A percentile compares a stretch with the other conserved stretches of the same genome.
Evolutionary conservation across 1,140 invertebrate genomes (phyloP).

Genomic region (Scaptodrosophila lebanonensis): DNA sequence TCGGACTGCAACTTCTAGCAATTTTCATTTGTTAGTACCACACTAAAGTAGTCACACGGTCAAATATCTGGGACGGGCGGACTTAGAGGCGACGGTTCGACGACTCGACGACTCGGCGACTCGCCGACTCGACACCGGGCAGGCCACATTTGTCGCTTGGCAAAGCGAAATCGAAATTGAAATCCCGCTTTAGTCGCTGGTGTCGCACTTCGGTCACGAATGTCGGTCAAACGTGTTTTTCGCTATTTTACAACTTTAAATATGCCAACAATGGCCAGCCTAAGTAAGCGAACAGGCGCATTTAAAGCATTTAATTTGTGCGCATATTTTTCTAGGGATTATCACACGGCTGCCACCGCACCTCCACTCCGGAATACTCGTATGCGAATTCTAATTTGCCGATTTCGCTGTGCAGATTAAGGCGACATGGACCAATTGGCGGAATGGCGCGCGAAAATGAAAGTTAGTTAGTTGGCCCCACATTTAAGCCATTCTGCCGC

Average conservation of each 20-base stretch:
- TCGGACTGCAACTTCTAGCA: no score
- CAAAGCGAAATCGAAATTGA: slow-evolving; percentile 68
- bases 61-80: slow-evolving; percentile 26
- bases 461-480: no score
- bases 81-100: slow-evolving; percentile 5
- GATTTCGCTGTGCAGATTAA: slow-evolving; percentile 19
- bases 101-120: background rate
- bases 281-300: slow-evolving; percentile 1
- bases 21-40: slow-evolving; percentile 54
- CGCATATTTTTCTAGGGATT: slow-evolving; percentile 70
- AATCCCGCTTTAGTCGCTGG: slow-evolving; percentile 37
- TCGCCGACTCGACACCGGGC: slow-evolving; percentile 4
- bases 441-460: background rate
- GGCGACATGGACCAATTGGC: slow-evolving; percentile 9
- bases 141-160: slow-evolving; percentile 60
- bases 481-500: no score
- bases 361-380: slow-evolving; percentile 33
- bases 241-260: slow-evolving; percentile 75
- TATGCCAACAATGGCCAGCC: slow-evolving; percentile 66
- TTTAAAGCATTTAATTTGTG: slow-evolving; percentile 66
- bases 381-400: slow-evolving; percentile 37
- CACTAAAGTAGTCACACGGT: slow-evolving; percentile 72
- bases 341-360: slow-evolving; percentile 33
- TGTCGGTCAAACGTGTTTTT: slow-evolving; percentile 74
- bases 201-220: slow-evolving; percentile 72